Conservation (phyloP, 2,113 vertebrate genomes). For the Chiloscyllium plagiosum region DNA sequence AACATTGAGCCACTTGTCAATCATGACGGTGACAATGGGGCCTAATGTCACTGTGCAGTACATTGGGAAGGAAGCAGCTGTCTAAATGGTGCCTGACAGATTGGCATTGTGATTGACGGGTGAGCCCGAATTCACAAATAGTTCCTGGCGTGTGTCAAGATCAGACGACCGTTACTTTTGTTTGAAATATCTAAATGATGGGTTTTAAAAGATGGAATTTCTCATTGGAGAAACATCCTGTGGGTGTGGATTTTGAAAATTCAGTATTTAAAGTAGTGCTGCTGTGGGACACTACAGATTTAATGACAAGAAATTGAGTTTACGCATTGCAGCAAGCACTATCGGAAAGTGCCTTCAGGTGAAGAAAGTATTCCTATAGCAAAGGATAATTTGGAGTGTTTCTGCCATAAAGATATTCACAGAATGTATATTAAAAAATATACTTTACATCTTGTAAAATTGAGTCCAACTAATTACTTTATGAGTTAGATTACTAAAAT, state of each 20-base stretch:
- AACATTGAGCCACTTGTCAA: constrained; percentile 17
- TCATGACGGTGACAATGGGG: constrained; percentile 12
- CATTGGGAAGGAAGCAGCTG: background rate
- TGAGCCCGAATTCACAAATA: constrained; percentile 20
- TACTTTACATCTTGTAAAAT: background rate
- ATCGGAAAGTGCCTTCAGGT: background rate
- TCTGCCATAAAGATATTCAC: background rate
- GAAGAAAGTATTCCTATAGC: background rate
- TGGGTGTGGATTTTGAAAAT: constrained; percentile 21
- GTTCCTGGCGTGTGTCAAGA: constrained; percentile 35
- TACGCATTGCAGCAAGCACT: background rate
- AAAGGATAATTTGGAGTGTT: background rate
- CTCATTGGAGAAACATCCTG: background rate
- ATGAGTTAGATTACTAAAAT: background rate
- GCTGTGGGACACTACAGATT: background rate
- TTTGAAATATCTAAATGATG: constrained; percentile 37
- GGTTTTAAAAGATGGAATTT: background rate
- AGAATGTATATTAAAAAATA: background rate
- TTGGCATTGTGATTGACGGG: constrained; percentile 35
- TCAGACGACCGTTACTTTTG: constrained; percentile 25
- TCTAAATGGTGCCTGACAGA: constrained; percentile 32
- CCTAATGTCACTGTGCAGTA: constrained; percentile 31
- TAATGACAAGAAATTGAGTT: background rate
- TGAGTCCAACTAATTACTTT: background rate
- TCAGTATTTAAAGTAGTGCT: background rate